phyloP scores from a whole-genome alignment of 2,888 invertebrate species.

The Lepidochrysops patricia region DNA sequence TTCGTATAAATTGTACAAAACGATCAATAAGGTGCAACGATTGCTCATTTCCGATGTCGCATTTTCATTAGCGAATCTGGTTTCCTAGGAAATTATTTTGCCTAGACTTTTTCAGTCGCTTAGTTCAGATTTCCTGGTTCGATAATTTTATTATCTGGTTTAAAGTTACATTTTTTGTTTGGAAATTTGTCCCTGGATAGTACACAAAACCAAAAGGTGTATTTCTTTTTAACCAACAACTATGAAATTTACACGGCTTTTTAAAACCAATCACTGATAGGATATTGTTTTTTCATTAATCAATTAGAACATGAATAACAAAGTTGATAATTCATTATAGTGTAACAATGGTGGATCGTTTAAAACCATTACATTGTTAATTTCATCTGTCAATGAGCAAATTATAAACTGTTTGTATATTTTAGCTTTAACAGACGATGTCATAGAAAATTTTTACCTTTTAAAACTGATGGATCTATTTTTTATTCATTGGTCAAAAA shows the following conservation, averaged over 20 bases:
- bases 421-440: no score
- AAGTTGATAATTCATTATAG: neutral
- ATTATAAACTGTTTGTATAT: neutral
- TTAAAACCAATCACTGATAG: neutral
- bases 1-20: neutral
- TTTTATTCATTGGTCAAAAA: no score
- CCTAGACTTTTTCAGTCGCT: neutral
- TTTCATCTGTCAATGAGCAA: constrained; percentile 6
- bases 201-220: no score
- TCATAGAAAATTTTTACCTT: no score
- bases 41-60: neutral
- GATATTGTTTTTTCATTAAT: neutral
- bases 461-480: no score
- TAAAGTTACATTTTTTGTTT: no score
- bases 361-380: neutral
- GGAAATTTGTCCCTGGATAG: no score
- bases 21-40: neutral
- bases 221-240: no score
- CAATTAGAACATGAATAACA: neutral
- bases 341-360: neutral
- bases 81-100: neutral
- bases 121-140: neutral
- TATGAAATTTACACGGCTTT: neutral
- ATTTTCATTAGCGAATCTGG: neutral
- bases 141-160: neutral